Evolutionary conservation across 2,797 vertebrate species (phyloP).

Genomic region (Uromys caudimaculatus): DNA sequence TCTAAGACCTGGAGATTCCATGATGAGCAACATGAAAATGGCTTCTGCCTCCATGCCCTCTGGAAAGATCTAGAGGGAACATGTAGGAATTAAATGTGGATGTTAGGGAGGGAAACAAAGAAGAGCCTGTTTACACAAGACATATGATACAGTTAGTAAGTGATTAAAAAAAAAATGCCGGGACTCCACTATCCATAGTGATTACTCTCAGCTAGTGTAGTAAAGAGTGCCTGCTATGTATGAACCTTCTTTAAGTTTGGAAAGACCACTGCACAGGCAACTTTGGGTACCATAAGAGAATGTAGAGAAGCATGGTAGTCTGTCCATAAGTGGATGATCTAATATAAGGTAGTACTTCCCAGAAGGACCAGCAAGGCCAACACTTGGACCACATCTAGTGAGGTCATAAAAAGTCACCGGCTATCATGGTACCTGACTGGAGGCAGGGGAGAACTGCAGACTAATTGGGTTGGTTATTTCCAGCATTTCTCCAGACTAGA

Average conservation of each 20-base stretch:
- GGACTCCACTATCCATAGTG: not conserved
- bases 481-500: not conserved
- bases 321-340: not conserved
- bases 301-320: not conserved
- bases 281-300: not conserved
- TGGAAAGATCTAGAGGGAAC: not conserved
- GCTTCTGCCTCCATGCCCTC: not conserved
- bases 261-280: slow-evolving; percentile 81
- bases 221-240: not conserved
- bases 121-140: not conserved
- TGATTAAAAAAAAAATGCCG: not conserved
- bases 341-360: not conserved
- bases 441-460: not conserved
- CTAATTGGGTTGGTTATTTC: not conserved
- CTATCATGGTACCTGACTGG: not conserved
- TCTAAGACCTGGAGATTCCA: not conserved
- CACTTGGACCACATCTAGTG: not conserved
- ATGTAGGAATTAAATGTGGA: not conserved
- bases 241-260: slow-evolving; percentile 84
- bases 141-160: not conserved
- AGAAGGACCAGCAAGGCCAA: not conserved
- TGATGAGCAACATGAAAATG: not conserved
- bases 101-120: not conserved
- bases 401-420: rapidly evolving
- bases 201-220: not conserved